Percentiles rank a stretch among this genome's conserved stretches.
Conservation (phyloP, 37 sponge, comb jelly and placozoan species). For the Chondrosia reniformis region DNA sequence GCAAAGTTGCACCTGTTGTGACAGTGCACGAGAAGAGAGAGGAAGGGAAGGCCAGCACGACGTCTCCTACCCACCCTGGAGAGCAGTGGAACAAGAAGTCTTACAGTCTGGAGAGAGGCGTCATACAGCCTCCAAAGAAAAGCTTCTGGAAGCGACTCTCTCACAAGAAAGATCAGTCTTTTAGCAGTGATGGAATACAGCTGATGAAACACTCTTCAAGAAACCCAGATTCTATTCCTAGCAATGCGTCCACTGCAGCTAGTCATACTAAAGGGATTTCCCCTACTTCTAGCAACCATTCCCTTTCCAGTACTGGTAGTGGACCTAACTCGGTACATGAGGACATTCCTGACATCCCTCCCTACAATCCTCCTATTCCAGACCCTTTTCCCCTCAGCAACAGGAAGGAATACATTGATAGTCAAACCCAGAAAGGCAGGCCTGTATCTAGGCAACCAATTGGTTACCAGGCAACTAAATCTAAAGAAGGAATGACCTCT, state of each 20-base stretch:
- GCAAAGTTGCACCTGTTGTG: neutral
- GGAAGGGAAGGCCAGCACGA: neutral
- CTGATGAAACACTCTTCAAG: neutral
- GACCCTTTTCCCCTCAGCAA: conserved; percentile 32
- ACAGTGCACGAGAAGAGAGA: neutral
- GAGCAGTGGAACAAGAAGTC: neutral
- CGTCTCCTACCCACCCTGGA: neutral
- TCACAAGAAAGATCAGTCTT: neutral
- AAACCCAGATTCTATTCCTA: neutral
- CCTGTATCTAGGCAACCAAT: neutral
- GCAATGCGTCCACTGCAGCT: too few relatives aligned
- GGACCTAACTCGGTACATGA: too few relatives aligned
- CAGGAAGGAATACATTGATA: conserved; percentile 10
- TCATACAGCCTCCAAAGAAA: neutral
- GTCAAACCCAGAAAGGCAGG: neutral
- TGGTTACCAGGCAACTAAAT: neutral
- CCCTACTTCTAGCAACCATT: neutral
- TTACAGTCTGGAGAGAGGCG: too few relatives aligned
- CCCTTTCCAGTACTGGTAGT: neutral
- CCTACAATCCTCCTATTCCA: conserved; percentile 35
- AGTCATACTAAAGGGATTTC: neutral
- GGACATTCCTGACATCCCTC: conserved; percentile 33
- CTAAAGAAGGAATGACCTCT: neutral
- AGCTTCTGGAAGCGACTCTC: conserved; percentile 16
- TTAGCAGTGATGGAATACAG: neutral